A percentile compares a stretch with the other conserved stretches of the same genome.
Evolutionary conservation across 2,888 invertebrate species (phyloP).

Genomic region (Pedicia rivosa): DNA sequence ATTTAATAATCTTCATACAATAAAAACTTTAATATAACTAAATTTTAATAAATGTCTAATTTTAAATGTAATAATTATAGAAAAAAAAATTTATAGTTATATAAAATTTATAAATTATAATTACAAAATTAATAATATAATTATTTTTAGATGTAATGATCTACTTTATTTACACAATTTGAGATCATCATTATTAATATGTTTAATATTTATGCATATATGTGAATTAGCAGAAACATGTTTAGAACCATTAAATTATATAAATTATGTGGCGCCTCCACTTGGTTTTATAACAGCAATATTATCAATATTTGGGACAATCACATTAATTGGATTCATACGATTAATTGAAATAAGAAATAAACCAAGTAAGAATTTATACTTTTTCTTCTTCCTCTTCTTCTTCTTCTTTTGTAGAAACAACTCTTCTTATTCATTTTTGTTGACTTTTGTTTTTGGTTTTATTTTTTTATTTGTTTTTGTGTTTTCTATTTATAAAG

Average conservation of each 20-base stretch:
- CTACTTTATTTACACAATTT: slow-evolving; percentile 4
- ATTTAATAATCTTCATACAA: too few relatives aligned
- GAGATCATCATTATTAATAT: background rate
- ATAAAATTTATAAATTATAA: background rate
- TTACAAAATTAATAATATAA: background rate
- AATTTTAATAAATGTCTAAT: too few relatives aligned
- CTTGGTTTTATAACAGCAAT: background rate
- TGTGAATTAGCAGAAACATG: slow-evolving; percentile 3
- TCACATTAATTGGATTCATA: background rate
- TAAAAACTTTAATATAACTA: too few relatives aligned
- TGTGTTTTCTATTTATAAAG: too few relatives aligned
- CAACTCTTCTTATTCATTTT: too few relatives aligned
- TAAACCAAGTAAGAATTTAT: background rate
- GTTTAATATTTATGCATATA: background rate
- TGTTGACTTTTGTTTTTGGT: too few relatives aligned
- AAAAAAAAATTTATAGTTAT: background rate
- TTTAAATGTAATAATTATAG: too few relatives aligned
- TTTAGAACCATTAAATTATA: background rate
- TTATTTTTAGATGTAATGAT: background rate
- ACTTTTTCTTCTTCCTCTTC: too few relatives aligned
- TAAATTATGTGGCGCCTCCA: background rate
- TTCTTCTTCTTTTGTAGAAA: too few relatives aligned
- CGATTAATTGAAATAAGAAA: background rate
- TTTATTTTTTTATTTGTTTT: too few relatives aligned
- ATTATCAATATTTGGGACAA: background rate